Conservation (phyloP, 2,113 vertebrate species). For the Malurus melanocephalus region DNA sequence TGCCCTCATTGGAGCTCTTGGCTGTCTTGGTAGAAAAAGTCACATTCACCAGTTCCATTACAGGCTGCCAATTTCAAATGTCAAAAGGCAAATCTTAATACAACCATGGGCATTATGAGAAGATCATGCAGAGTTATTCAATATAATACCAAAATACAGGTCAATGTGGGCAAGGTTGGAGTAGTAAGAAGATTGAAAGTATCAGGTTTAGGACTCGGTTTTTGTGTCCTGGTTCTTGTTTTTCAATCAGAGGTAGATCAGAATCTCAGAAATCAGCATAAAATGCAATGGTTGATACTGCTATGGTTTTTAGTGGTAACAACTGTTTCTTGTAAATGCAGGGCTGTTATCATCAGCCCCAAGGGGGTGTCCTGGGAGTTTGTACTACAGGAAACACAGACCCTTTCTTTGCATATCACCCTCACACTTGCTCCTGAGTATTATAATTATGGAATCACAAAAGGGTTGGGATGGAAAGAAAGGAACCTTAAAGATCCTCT, state of each 20-base stretch:
- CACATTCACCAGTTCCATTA: not conserved
- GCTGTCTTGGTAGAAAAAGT: not conserved
- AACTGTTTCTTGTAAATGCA: not conserved
- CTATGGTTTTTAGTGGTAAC: not conserved
- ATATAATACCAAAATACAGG: not conserved
- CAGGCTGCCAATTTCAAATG: not conserved
- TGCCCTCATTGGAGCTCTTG: not conserved
- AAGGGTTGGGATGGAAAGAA: not conserved
- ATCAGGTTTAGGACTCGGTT: not conserved
- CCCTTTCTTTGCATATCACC: not conserved
- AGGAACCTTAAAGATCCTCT: no score
- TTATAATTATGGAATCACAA: not conserved
- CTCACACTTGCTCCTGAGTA: not conserved
- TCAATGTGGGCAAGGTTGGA: not conserved
- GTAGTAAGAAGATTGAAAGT: not conserved
- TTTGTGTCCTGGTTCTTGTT: not conserved
- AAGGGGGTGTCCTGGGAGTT: not conserved
- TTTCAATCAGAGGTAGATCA: not conserved
- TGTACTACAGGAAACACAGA: not conserved
- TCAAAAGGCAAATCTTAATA: not conserved
- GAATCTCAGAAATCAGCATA: conserved; percentile 22
- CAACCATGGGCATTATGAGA: not conserved
- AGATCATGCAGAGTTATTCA: not conserved
- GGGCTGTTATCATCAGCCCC: not conserved
- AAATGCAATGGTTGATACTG: not conserved